Evolutionary conservation across 2,888 invertebrate species (phyloP).

Genomic region (Lottia scabra): DNA sequence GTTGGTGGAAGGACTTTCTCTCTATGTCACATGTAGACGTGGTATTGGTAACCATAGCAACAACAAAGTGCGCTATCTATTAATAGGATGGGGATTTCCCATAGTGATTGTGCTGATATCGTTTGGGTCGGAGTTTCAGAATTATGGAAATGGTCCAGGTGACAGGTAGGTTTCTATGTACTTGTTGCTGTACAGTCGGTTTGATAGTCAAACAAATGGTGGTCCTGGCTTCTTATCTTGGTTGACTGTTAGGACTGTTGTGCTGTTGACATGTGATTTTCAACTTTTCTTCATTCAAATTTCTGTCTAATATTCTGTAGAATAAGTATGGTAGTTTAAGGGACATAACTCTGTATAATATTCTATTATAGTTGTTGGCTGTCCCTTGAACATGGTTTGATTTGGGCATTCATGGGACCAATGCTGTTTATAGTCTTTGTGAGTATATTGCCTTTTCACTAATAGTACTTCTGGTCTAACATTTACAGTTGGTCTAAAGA

Average conservation of each 20-base stretch:
- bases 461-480: no score
- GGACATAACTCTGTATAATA: neutral
- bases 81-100: conserved; percentile 51
- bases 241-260: neutral
- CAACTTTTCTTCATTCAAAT: neutral
- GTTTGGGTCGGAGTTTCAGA: conserved; percentile 41
- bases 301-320: neutral
- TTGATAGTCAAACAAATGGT: no score
- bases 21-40: conserved; percentile 47
- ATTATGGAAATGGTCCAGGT: conserved; percentile 44
- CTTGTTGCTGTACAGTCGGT: no score
- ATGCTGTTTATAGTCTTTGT: conserved; percentile 48
- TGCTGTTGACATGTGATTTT: no score
- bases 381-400: conserved; percentile 44
- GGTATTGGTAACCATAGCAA: conserved; percentile 40
- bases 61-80: conserved; percentile 41
- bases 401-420: conserved; percentile 53
- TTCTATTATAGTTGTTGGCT: conserved; percentile 46
- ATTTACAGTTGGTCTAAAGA: neutral
- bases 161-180: conserved; percentile 34
- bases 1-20: conserved; percentile 48
- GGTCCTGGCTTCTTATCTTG: neutral
- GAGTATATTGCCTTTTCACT: conserved; percentile 6
- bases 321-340: neutral
- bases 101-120: conserved; percentile 45